A percentile compares a stretch with the other conserved stretches of the same genome.
Conservation (phyloP, 1,140 invertebrate species). For the Diploscapter pachys region DNA sequence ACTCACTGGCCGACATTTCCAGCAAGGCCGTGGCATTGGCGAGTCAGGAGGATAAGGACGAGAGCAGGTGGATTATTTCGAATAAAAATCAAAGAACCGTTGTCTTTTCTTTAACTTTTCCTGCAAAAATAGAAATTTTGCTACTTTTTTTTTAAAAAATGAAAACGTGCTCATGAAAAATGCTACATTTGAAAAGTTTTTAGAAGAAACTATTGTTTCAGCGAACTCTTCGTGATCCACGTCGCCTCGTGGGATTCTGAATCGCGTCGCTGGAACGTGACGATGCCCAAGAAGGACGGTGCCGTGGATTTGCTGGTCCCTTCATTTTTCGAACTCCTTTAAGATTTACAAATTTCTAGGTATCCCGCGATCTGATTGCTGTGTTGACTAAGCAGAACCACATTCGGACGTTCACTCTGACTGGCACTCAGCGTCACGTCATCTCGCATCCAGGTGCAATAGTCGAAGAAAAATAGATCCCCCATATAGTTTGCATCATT, state of each 20-base stretch:
- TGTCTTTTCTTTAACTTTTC: too few relatives aligned
- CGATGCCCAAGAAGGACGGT: not conserved
- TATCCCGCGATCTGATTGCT: not conserved
- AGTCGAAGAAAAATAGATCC: not conserved
- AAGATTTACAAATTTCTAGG: not conserved
- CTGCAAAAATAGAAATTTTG: too few relatives aligned
- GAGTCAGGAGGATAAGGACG: not conserved
- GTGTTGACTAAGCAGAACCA: constrained; percentile 1
- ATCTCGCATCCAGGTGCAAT: constrained; percentile 8
- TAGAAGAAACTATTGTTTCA: not conserved
- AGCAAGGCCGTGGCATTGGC: constrained; percentile 15
- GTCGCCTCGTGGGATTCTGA: constrained; percentile 1
- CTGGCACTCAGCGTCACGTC: constrained; percentile 9
- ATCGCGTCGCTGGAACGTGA: constrained; percentile 1
- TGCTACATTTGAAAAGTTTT: not conserved
- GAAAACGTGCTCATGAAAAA: not conserved
- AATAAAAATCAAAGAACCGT: too few relatives aligned
- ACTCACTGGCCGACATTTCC: constrained; percentile 5
- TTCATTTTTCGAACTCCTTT: not conserved
- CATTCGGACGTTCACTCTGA: constrained; percentile 3
- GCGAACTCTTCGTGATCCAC: constrained; percentile 2
- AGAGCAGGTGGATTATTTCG: not conserved
- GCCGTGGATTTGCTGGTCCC: constrained; percentile 3
- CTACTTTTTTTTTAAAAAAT: too few relatives aligned
- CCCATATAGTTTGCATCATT: too few relatives aligned